phyloP scores from a whole-genome alignment of 2,888 invertebrate genomes.

The Campoplex nolae region DNA sequence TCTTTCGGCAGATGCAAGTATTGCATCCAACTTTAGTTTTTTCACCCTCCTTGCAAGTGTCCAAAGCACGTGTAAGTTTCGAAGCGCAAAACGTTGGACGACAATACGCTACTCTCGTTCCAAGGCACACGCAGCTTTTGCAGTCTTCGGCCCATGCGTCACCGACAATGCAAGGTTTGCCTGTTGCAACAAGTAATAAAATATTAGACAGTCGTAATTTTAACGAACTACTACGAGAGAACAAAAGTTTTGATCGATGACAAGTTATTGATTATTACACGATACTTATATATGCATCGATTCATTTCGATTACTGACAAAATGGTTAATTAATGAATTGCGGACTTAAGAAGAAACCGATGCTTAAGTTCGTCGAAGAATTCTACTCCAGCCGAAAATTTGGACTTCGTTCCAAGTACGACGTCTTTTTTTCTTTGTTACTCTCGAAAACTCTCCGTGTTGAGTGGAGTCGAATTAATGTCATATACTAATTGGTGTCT shows the following conservation, averaged over 20 bases:
- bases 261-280: too few species aligned
- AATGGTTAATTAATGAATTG: not conserved
- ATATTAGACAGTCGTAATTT: not conserved
- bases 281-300: too few species aligned
- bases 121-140: constrained; percentile 66
- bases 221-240: too few species aligned
- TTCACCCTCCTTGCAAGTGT: constrained; percentile 65
- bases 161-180: constrained; percentile 66
- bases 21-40: constrained; percentile 57
- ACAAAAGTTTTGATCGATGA: not conserved
- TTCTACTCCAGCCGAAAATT: not conserved
- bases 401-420: constrained; percentile 7
- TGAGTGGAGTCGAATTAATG: constrained; percentile 53
- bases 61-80: constrained; percentile 50
- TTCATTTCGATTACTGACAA: too few species aligned
- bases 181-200: constrained; percentile 46
- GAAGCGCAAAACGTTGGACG: constrained; percentile 69
- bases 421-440: constrained; percentile 1
- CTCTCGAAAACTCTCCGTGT: not conserved
- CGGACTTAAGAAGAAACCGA: not conserved
- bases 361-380: not conserved
- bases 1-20: constrained; percentile 64
- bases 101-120: constrained; percentile 58
- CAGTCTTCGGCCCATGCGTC: constrained; percentile 72
- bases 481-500: constrained; percentile 61